phyloP scores from a whole-genome alignment of 2,113 vertebrate species.

The Centropristis striata region DNA sequence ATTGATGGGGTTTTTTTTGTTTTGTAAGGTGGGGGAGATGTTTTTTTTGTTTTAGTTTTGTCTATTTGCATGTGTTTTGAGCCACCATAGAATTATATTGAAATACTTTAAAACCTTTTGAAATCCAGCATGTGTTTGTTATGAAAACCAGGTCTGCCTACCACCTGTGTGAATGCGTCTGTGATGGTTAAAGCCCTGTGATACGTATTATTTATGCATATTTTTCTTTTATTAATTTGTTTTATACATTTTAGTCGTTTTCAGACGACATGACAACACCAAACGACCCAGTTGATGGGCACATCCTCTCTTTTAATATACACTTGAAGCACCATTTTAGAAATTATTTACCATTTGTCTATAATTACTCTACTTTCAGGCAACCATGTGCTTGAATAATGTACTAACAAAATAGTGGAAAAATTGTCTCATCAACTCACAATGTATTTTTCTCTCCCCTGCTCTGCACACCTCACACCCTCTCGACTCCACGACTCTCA shows the following conservation, averaged over 20 bases:
- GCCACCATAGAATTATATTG: neutral
- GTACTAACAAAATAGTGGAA: neutral
- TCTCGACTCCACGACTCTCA: slow-evolving; percentile 47
- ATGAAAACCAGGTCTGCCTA: neutral
- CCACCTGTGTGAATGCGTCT: neutral
- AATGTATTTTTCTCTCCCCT: slow-evolving; percentile 16
- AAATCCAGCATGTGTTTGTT: neutral
- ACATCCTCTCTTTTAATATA: neutral
- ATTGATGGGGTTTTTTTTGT: too few relatives aligned
- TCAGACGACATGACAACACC: neutral
- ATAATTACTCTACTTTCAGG: neutral
- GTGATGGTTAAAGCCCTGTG: neutral
- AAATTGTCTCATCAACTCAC: slow-evolving; percentile 1
- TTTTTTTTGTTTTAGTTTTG: too few relatives aligned
- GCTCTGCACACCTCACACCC: slow-evolving; percentile 42
- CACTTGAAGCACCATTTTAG: neutral
- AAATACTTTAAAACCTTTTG: neutral
- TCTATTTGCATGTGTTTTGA: too few relatives aligned
- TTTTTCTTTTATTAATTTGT: neutral
- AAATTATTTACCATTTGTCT: neutral
- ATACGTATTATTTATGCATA: neutral
- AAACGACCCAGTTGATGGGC: neutral
- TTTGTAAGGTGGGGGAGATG: too few relatives aligned
- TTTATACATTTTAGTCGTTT: neutral
- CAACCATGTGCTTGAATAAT: neutral